Evolutionary conservation across 2,797 vertebrate genomes (phyloP).

Genomic region (Rhinophrynus dorsalis): DNA sequence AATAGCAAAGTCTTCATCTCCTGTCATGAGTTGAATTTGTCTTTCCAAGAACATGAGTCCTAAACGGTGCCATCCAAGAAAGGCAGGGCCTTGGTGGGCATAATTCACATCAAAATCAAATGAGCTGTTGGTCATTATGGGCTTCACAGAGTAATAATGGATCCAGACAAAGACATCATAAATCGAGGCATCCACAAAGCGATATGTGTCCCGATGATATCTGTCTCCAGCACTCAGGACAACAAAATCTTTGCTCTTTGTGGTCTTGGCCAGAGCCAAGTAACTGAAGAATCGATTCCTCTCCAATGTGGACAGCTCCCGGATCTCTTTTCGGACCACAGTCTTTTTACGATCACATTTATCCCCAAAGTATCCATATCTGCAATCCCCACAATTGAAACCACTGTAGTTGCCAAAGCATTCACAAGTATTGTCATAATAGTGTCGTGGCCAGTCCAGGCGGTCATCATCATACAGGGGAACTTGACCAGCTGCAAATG

Average conservation of each 20-base stretch:
- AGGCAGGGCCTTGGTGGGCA: constrained; percentile 20
- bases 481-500: not conserved
- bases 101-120: not conserved
- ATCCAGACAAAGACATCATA: constrained; percentile 21
- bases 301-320: not conserved
- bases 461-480: constrained; percentile 1
- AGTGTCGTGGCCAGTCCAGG: not conserved
- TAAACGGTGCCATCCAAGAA: constrained; percentile 22
- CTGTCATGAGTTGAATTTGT: constrained; percentile 21
- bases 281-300: constrained; percentile 18
- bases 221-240: constrained; percentile 11
- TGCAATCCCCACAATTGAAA: constrained; percentile 8
- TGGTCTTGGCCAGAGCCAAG: constrained; percentile 20
- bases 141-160: constrained; percentile 29
- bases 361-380: not conserved
- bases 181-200: constrained; percentile 14
- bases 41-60: constrained; percentile 5
- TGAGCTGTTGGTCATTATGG: not conserved
- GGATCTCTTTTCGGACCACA: constrained; percentile 11
- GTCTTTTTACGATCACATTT: constrained; percentile 4
- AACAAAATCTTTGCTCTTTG: constrained; percentile 17
- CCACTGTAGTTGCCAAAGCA: constrained; percentile 12
- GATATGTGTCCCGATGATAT: not conserved
- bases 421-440: not conserved
- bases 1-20: constrained; percentile 16